A percentile compares a stretch with the other conserved stretches of the same genome.
These are phyloP conservation scores for Menidia beryllina DNA, from an alignment of 2,113 vertebrate species.

Conservation along the genomic window DNA sequence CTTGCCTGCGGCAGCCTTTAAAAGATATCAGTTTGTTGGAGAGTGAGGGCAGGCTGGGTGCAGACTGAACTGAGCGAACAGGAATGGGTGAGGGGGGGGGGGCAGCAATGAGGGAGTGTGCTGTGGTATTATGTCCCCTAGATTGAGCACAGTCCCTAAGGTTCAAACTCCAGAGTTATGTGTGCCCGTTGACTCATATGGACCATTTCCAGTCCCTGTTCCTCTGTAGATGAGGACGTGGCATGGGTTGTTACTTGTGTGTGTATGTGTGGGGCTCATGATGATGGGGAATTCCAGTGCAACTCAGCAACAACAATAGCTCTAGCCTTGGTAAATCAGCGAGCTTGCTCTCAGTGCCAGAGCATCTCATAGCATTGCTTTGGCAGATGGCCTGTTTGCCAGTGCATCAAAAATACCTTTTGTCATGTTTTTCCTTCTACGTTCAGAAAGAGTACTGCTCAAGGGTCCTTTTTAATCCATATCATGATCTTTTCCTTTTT, in stretches of 20 bases:
- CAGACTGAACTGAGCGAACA: slow-evolving; percentile 55
- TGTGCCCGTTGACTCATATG: slow-evolving; percentile 66
- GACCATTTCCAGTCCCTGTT: slow-evolving; percentile 66
- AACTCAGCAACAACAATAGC: slow-evolving; percentile 4
- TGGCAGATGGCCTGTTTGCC: too few species aligned
- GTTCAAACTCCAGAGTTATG: slow-evolving; percentile 60
- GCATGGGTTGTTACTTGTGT: slow-evolving; percentile 17
- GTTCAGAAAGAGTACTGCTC: neutral
- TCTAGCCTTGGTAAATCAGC: neutral
- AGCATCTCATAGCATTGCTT: neutral
- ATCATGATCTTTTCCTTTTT: neutral
- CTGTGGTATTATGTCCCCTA: slow-evolving; percentile 50
- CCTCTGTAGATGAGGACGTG: slow-evolving; percentile 14
- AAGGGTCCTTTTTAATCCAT: neutral
- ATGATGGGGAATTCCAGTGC: neutral
- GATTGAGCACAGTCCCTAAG: slow-evolving; percentile 70
- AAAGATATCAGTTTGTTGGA: slow-evolving; percentile 76
- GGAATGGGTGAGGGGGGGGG: slow-evolving; percentile 16
- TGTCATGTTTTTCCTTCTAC: neutral
- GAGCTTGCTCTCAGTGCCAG: neutral
- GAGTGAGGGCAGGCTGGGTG: slow-evolving; percentile 44
- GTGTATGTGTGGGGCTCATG: slow-evolving; percentile 1
- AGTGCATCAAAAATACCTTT: neutral
- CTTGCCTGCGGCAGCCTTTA: slow-evolving; percentile 75
- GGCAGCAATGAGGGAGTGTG: neutral